A percentile compares a stretch with the other conserved stretches of the same genome.
Conservation (phyloP, 1,140 invertebrate genomes). For the Orchestia grillus region DNA sequence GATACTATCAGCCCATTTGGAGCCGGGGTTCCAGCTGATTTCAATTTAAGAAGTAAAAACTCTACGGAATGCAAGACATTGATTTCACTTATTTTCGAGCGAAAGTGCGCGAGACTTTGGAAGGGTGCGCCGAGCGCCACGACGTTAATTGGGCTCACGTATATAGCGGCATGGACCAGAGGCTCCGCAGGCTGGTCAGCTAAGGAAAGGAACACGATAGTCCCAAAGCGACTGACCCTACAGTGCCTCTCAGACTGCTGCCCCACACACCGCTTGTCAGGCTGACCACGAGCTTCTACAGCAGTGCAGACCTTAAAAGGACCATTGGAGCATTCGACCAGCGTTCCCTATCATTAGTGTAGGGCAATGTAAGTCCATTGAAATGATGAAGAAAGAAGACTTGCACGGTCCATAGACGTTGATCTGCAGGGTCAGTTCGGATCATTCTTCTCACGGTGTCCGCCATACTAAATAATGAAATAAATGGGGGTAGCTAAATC, state of each 20-base stretch:
- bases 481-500: background rate
- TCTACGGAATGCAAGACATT: background rate
- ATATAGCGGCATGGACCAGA: background rate
- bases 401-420: background rate
- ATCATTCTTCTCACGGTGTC: background rate
- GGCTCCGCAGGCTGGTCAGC: background rate
- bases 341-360: background rate
- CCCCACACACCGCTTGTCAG: background rate
- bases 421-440: background rate
- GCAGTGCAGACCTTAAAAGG: background rate
- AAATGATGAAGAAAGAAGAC: background rate
- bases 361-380: background rate
- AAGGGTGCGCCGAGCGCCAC: background rate
- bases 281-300: background rate
- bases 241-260: background rate
- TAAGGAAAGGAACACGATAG: background rate
- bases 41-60: background rate
- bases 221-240: background rate
- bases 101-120: background rate
- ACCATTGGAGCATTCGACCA: background rate
- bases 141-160: background rate
- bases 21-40: no score
- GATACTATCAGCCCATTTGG: no score
- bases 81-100: background rate
- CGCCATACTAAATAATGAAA: background rate